Evolutionary conservation across 2,888 invertebrate genomes (phyloP), one percentile per base, ranked within the genome.

Genomic region (Allophyes oxyacanthae): DNA sequence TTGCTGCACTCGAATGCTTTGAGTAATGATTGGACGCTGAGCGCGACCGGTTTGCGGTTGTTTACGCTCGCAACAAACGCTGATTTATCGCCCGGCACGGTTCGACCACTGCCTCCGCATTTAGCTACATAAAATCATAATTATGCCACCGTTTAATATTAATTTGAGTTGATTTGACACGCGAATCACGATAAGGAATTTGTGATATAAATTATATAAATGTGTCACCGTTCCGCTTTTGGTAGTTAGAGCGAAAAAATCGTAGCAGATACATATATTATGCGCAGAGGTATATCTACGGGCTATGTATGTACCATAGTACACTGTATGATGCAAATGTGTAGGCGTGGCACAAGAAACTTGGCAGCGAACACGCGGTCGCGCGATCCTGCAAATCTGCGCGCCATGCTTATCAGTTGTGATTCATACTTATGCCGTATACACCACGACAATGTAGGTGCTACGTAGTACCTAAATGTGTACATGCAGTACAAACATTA

Each of bases 1-100:
- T 92, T 92, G 90, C 86, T 88, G 88, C 88, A 89, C 85, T 88
- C 79, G 78, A 85, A 84, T 91, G 85, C 89, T 88, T 88, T 91
- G 88, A 92, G 87, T 92, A 91, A 92, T 91, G 90, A 92, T 90
- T 90, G 85, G 85, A 87, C 79, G 82, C 72, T 74, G 77, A 81
- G 72, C 79, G 72, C 81, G 75, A 81, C 82, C 72, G 78, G 81
- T 82, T 83, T 84, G 88, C 75, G 87, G 87, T 89, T 90, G 90
- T 91, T 89, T 90, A 88, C 84, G 83, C 79, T 88, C 79, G 79
- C 83, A 82, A 87, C 87, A 90, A 89, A 89, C 86, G 76, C 86
- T 89, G 90, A 92, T 92, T 92, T 91, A 92, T 89, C 64, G 75
- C 70, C 65, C 70, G 61, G 59, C 59, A 67, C 70, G 72, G 69